A percentile compares a stretch with the other conserved stretches of the same genome.
These are phyloP conservation scores for Pygocentrus nattereri DNA, from an alignment of 2,797 vertebrate genomes.

Conservation along the genomic window DNA sequence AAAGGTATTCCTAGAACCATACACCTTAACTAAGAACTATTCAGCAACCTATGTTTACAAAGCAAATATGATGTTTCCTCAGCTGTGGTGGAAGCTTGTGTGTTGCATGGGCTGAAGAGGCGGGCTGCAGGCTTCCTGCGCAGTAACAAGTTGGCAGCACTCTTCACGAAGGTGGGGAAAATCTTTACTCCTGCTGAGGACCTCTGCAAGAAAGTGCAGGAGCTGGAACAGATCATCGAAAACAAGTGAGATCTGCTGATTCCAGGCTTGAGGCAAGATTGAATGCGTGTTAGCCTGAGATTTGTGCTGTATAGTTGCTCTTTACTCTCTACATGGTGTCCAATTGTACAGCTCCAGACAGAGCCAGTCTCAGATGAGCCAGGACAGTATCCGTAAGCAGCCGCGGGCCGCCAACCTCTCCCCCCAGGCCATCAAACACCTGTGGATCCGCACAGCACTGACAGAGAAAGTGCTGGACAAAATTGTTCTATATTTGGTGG, in stretches of 20 bases:
- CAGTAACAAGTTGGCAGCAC: constrained; percentile 95
- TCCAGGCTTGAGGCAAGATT: neutral
- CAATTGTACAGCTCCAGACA: constrained; percentile 74
- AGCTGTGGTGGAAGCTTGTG: constrained; percentile 94
- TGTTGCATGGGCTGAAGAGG: constrained; percentile 90
- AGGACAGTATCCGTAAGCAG: constrained; percentile 84
- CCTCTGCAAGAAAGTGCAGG: constrained; percentile 93
- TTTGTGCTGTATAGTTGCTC: neutral
- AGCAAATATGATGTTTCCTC: constrained; percentile 45
- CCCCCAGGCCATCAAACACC: constrained; percentile 90
- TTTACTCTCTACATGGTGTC: neutral
- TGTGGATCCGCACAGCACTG: constrained; percentile 96
- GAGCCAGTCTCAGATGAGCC: constrained; percentile 84
- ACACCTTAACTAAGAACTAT: neutral
- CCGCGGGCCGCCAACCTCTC: constrained; percentile 86
- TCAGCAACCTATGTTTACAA: neutral
- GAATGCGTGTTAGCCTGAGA: neutral
- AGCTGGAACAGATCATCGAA: constrained; percentile 93
- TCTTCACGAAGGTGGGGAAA: constrained; percentile 96
- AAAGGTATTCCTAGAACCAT: neutral
- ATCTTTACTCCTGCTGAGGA: constrained; percentile 91
- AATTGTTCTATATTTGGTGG: constrained; percentile 92
- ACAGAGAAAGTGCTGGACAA: constrained; percentile 97
- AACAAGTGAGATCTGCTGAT: constrained; percentile 81
- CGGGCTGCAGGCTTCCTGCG: constrained; percentile 94